Evolutionary conservation across 2,888 invertebrate genomes (phyloP).

Genomic region (Pegoplata infirma): DNA sequence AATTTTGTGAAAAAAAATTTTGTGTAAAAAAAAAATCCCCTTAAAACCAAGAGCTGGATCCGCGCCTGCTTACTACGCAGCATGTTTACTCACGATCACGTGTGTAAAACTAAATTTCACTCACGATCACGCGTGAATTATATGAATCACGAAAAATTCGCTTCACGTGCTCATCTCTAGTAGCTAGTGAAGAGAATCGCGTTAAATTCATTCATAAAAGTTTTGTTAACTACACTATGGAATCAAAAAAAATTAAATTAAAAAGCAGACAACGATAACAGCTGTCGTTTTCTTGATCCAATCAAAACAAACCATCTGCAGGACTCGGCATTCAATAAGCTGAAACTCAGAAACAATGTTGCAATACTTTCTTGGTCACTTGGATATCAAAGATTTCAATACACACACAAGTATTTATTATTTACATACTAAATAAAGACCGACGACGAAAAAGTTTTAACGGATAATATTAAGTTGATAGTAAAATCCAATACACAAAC

Average conservation of each 20-base stretch:
- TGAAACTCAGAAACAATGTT: conserved; percentile 3
- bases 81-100: too few species aligned
- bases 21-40: too few species aligned
- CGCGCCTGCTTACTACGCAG: too few species aligned
- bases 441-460: background rate
- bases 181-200: background rate
- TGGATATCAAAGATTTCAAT: conserved; percentile 1
- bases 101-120: too few species aligned
- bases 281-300: conserved; percentile 52
- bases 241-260: background rate
- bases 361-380: conserved; percentile 27
- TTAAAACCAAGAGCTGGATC: too few species aligned
- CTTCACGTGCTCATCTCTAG: too few species aligned
- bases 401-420: background rate
- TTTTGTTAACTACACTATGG: conserved; percentile 67
- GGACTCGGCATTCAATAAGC: too few species aligned
- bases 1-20: too few species aligned
- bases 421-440: background rate
- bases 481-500: too few species aligned
- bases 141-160: too few species aligned
- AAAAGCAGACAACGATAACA: conserved; percentile 27
- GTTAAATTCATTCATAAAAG: conserved; percentile 71
- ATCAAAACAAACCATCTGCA: conserved; percentile 58
- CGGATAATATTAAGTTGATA: too few species aligned
- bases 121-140: too few species aligned